Base-by-base conservation (phyloP, 2,888 invertebrate genomes). In the Xestobium rufovillosum region DNA sequence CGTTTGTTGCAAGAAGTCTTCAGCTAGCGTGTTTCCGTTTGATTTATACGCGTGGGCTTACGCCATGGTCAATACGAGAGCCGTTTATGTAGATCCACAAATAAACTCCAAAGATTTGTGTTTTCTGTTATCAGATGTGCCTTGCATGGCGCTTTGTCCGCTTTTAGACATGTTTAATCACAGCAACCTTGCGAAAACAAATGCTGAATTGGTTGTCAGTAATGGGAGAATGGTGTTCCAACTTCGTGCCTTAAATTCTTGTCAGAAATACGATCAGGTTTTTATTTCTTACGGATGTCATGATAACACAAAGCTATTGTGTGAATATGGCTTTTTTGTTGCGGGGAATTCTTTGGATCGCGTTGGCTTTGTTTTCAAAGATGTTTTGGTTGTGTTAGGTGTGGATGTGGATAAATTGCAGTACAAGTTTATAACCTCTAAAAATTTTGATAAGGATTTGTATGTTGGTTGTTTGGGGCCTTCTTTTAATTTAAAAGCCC, bases 131-230 rank as follows among this genome's bases (percentile, higher is more conserved):
- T 65, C 61, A 44, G 80, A 79, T 59, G 71, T 72, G 47, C 74
- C 77, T 14, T 72, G 72, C 45, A 72, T 80, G 65, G 90, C 89
- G 3, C 63, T 94, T 31, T 89, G 87, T 43, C 94, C 94, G 0
- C 88, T 82, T 60, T 69, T 94, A 41, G 94, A 94, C 63, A 76
- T 94, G 68, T 83, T 94, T 44, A 94, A 94, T 68, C 94, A 94
- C 58, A 79, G 81, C 36, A 70, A 73, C 42, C 56, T 65, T 36
- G 76, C 77, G 3, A 65, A 67, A 43, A 81, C 82, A 2, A 56
- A 61, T 15, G 71, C 71, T 8, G 41, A 46, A 38, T 45, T 63
- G 32, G 41, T 44, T 3, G 41, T 50, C 47, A 34, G 14, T 9
- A 44, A 56, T 23, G 50, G 55, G 2, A 58, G 61, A 26, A 56